Evolutionary conservation across 2,888 invertebrate species (phyloP), one percentile per base, ranked within the genome.

Genomic region (Drosophila sordidula): DNA sequence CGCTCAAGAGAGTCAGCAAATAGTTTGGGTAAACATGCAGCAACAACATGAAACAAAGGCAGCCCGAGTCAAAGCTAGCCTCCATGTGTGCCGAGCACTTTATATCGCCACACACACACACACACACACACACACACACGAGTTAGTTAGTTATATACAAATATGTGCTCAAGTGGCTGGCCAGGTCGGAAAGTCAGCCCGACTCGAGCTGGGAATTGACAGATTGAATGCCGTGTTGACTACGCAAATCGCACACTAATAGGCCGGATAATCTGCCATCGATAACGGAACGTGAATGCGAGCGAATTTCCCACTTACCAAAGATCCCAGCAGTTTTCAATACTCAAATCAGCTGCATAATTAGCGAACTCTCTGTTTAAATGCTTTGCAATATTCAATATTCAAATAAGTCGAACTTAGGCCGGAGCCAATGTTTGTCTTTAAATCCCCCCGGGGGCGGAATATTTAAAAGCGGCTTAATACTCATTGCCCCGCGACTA

Each of bases 121-220:
- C 46, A 22, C 39, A 36, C 14, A 41, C 50, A 44, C 44, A 29
- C 16, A 44, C 8, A 50, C 26, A 55, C 22, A 32, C 29, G 36
- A 76, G 63, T 61, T 55, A 70, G 87, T 84, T 84, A 84, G 85
- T 81, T 81, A 81, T 82, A 85, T 81, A 80, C 85, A 87, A 87
- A 87, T 75, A 81, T 75, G 63, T 81, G 77, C 57, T 63, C 65
- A 86, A 73, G 77, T 56, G 87, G 54, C 51, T 55, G 66, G 54
- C 38, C 41, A 41, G 52, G 80, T 58, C 54, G 49, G 26, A 8
- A 32, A 42, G 42, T 32, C 54, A 42, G 50, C 5, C 9, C 16
- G 22, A 47, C 34, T 42, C 18, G 8, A 36, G 6, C 52, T 56
- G 63, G 58, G 34, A 68, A 59, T 54, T 68, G 78, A 61, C 74